These are phyloP conservation scores for Pluvianellus socialis DNA, from an alignment of 2,113 vertebrate species.

Conservation along the genomic window DNA sequence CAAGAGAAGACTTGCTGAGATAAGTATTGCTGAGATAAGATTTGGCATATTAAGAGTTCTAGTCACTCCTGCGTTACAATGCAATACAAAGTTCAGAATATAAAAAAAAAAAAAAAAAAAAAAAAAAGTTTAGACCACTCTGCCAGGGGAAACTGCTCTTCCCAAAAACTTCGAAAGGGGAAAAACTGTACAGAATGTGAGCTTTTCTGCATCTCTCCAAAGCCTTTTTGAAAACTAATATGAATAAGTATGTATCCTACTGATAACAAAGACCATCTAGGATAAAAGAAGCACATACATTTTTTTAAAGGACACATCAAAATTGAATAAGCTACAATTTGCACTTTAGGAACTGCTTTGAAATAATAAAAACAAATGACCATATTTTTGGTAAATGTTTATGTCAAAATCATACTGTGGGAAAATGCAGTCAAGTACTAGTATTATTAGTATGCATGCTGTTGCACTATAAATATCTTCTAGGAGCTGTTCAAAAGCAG, in stretches of 20 bases:
- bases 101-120: not conserved
- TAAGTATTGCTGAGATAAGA: not conserved
- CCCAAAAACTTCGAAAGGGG: not conserved
- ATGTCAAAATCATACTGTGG: not conserved
- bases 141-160: not conserved
- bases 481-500: not conserved
- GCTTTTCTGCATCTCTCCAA: not conserved
- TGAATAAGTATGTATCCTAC: not conserved
- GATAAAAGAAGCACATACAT: conserved; percentile 56
- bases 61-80: not conserved
- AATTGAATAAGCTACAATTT: not conserved
- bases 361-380: not conserved
- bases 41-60: not conserved
- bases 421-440: not conserved
- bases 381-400: not conserved
- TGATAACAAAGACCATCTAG: not conserved
- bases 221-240: not conserved
- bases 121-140: not conserved
- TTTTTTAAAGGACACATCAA: conserved; percentile 27
- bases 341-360: conserved; percentile 11
- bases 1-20: not conserved
- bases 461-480: conserved; percentile 4
- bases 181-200: not conserved
- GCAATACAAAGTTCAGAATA: not conserved
- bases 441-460: not conserved